phyloP scores from a whole-genome alignment of 2,888 invertebrate species.

The Drosophila niveifrons region DNA sequence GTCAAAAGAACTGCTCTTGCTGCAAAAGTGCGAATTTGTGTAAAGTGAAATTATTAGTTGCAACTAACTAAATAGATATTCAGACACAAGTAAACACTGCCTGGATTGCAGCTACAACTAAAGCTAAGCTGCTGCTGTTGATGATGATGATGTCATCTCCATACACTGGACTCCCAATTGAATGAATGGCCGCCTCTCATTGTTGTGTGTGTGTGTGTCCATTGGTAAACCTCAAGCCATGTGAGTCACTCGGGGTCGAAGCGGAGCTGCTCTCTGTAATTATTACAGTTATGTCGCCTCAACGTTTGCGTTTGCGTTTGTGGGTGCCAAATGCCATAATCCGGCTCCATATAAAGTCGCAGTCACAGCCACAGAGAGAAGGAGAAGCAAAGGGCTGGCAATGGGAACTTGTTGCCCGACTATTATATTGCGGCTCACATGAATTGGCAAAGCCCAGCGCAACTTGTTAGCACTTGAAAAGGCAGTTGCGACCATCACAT shows the following conservation, averaged over 20 bases:
- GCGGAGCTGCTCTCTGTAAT: slow-evolving; percentile 60
- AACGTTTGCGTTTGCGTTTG: slow-evolving; percentile 37
- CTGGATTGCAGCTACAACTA: slow-evolving; percentile 16
- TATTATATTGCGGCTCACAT: background rate
- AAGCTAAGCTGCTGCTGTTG: background rate
- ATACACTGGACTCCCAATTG: slow-evolving; percentile 21
- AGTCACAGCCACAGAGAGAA: slow-evolving; percentile 24
- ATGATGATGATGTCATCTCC: slow-evolving; percentile 65
- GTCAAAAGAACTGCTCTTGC: slow-evolving; percentile 32
- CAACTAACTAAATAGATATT: slow-evolving; percentile 22
- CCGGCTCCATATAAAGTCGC: slow-evolving; percentile 37
- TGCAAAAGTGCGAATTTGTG: slow-evolving; percentile 73
- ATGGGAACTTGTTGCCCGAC: background rate
- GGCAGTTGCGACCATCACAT: slow-evolving; percentile 42
- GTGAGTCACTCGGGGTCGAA: slow-evolving; percentile 44
- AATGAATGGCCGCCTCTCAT: slow-evolving; percentile 54
- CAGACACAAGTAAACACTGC: slow-evolving; percentile 1
- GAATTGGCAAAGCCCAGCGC: slow-evolving; percentile 22
- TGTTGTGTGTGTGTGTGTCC: slow-evolving; percentile 29
- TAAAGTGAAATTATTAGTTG: slow-evolving; percentile 69
- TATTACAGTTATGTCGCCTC: slow-evolving; percentile 75
- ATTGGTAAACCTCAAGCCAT: slow-evolving; percentile 29
- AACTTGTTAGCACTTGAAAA: slow-evolving; percentile 71
- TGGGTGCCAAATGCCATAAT: slow-evolving; percentile 70
- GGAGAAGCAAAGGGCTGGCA: slow-evolving; percentile 22